These are phyloP conservation scores for Blastomussa wellsi DNA, from an alignment of 92 coral and sea anemone genomes.

Conservation along the genomic window DNA sequence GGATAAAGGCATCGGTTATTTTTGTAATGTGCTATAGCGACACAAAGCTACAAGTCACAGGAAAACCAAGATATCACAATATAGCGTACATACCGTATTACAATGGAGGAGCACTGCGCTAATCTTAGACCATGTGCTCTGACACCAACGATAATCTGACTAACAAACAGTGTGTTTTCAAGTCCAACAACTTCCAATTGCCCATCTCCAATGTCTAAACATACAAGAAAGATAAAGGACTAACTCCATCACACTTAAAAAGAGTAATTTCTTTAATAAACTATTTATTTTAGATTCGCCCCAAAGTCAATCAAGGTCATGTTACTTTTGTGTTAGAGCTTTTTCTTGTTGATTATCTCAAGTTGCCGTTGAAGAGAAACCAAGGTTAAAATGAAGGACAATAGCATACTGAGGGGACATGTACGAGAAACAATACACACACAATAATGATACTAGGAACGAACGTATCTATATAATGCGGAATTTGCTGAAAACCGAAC, in stretches of 20 bases:
- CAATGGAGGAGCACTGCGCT: conserved; percentile 91
- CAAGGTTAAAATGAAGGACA: too few relatives aligned
- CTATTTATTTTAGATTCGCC: too few relatives aligned
- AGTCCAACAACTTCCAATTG: conserved; percentile 95
- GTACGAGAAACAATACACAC: too few relatives aligned
- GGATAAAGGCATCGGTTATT: not conserved
- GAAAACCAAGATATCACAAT: not conserved
- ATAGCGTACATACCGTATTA: conserved; percentile 68
- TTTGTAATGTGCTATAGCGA: not conserved
- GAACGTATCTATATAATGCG: too few relatives aligned
- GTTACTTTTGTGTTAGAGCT: too few relatives aligned
- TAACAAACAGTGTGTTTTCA: conserved; percentile 84
- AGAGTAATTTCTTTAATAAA: too few relatives aligned
- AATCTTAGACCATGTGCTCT: conserved; percentile 93
- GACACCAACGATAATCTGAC: conserved; percentile 94
- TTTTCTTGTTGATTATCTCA: too few relatives aligned
- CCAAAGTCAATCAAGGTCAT: too few relatives aligned
- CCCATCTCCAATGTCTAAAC: conserved; percentile 93
- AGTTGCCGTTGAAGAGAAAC: too few relatives aligned
- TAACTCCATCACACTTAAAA: not conserved
- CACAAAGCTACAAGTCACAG: not conserved
- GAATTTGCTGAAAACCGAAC: too few relatives aligned
- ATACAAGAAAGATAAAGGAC: not conserved
- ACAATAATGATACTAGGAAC: too few relatives aligned
- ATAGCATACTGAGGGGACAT: too few relatives aligned